Conservation (phyloP, 2,888 invertebrate genomes). For the Poecilus cupreus region DNA sequence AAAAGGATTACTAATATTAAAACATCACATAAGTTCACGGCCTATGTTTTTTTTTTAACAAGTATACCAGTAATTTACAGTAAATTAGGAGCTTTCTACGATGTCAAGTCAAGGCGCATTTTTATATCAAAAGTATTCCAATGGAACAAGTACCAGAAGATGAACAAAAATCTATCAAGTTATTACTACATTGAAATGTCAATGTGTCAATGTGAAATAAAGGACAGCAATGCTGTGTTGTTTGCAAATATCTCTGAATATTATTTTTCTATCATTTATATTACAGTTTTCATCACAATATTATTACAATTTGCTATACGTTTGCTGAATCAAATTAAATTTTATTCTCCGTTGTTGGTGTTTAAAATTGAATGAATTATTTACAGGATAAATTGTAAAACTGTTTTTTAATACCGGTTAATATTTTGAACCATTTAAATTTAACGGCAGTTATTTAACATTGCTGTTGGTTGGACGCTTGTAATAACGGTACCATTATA, state of each 20-base stretch:
- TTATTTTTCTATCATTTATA: too few relatives aligned
- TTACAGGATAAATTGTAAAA: conserved; percentile 83
- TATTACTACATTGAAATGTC: too few relatives aligned
- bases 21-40: conserved; percentile 92
- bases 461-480: conserved; percentile 80
- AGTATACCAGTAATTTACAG: conserved; percentile 88
- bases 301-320: too few relatives aligned
- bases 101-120: conserved; percentile 84
- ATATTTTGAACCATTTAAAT: conserved; percentile 81
- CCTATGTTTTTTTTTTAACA: conserved; percentile 94
- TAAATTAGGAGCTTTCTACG: conserved; percentile 88
- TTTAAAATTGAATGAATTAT: background rate
- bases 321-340: too few relatives aligned
- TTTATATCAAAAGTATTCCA: conserved; percentile 88
- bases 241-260: too few relatives aligned
- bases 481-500: conserved; percentile 81
- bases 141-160: conserved; percentile 86
- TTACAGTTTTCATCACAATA: too few relatives aligned
- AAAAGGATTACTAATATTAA: conserved; percentile 88
- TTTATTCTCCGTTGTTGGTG: too few relatives aligned
- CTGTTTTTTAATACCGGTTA: conserved; percentile 85
- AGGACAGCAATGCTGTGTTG: conserved; percentile 86
- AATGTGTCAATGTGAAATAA: conserved; percentile 82
- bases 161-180: conserved; percentile 83
- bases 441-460: conserved; percentile 79